Percentiles rank a stretch among this genome's conserved stretches.
phyloP scores from a whole-genome alignment of 2,113 vertebrate species.

The Suncus etruscus region DNA sequence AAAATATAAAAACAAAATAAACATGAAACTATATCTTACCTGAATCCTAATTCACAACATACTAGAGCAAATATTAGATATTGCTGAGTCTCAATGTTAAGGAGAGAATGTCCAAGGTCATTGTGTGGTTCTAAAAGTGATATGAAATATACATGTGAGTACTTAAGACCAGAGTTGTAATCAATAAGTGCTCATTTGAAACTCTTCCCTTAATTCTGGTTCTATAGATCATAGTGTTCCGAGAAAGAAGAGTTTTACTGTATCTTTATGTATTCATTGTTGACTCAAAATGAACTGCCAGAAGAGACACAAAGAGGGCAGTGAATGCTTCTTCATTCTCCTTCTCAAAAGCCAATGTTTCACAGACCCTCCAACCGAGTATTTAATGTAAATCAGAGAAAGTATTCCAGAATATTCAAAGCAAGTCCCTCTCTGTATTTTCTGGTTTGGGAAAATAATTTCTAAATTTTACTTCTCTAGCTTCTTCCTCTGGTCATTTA shows the following conservation, averaged over 20 bases:
- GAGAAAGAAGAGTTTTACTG: neutral
- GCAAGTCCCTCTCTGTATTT: neutral
- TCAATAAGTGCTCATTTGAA: neutral
- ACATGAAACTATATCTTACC: neutral
- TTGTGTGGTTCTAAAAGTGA: neutral
- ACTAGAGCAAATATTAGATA: neutral
- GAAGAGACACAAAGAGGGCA: conserved; percentile 26
- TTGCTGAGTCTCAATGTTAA: neutral
- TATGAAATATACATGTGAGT: neutral
- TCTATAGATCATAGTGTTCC: neutral
- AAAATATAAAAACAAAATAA: neutral
- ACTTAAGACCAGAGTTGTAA: neutral
- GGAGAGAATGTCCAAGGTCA: neutral
- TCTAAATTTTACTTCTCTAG: neutral
- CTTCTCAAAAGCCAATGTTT: conserved; percentile 12
- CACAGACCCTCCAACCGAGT: neutral
- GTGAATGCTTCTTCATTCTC: conserved; percentile 19
- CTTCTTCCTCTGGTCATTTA: conserved; percentile 26
- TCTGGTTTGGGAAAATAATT: neutral
- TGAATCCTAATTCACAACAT: neutral
- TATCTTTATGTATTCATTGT: neutral
- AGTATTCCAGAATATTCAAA: conserved; percentile 40
- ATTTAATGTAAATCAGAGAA: conserved; percentile 58
- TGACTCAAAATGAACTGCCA: conserved; percentile 25
- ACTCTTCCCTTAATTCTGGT: neutral